Evolutionary conservation across 2,888 invertebrate genomes (phyloP), one percentile per base, ranked within the genome.

Genomic region (Clunio marinus): DNA sequence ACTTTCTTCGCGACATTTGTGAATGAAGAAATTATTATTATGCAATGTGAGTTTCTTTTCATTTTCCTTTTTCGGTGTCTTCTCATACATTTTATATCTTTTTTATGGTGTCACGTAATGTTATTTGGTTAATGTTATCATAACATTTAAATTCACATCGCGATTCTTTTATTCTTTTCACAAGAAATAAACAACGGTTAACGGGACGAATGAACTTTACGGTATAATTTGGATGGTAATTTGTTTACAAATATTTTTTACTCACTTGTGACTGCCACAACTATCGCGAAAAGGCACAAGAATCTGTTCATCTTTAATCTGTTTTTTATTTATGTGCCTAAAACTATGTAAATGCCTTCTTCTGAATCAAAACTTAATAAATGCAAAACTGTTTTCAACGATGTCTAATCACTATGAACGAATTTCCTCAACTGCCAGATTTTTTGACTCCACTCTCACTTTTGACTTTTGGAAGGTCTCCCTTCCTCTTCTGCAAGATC

Each of bases 351-450:
- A 51, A 51, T 51, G 17, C 22, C 51, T 22, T 25, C 46, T 45
- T 45, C 17, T 20, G 5, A 17, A 51, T 20, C 8, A 22, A 20
- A 51, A 51, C 20, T n/a, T 51, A 45, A 5, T 62, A 63, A 63
- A 63, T 63, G 63, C 63, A 63, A 45, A 20, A 37, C 41, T 24
- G 45, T 20, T 45, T 15, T 28, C 17, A 37, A 24, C 20, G 63
- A 60, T 63, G 66, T 66, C 66, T 66, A 66, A 66, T 66, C 66
- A 66, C 66, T 55, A 27, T 65, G 66, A 66, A 55, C 35, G 66
- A 66, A 51, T 66, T 66, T 66, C 51, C 32, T 55, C 66, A 66
- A 66, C 66, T 66, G 66, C 66, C 66, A 66, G 66, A 55, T 66
- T 66, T 66, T 66, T 66, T 32, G 66, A 25, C 20, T 66, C 46